A percentile compares a stretch with the other conserved stretches of the same genome.
These are phyloP conservation scores for Archocentrus centrarchus DNA, from an alignment of 2,113 vertebrate species.

Conservation along the genomic window DNA sequence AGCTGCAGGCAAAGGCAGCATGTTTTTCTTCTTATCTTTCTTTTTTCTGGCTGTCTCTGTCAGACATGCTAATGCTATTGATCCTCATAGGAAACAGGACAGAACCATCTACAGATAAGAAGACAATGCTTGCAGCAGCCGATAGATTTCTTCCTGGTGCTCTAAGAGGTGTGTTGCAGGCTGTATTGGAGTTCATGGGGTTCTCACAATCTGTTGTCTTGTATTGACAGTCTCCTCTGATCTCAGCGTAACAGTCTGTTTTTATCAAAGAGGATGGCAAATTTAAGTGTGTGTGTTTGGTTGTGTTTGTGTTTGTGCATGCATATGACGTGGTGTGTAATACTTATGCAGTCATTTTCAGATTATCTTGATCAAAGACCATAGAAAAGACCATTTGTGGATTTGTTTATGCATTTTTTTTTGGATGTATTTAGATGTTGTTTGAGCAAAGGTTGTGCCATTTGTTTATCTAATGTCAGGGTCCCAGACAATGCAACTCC, in stretches of 20 bases:
- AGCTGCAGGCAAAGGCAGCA: not conserved
- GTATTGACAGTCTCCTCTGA: slow-evolving; percentile 63
- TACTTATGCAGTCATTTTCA: not conserved
- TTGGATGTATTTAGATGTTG: not conserved
- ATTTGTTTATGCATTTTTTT: not conserved
- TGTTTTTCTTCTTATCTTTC: slow-evolving; percentile 12
- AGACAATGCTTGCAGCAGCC: slow-evolving; percentile 70
- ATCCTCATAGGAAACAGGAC: slow-evolving; percentile 61
- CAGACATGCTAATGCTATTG: slow-evolving; percentile 70
- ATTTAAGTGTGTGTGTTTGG: slow-evolving; percentile 14
- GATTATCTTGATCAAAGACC: not conserved
- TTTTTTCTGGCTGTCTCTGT: slow-evolving; percentile 16
- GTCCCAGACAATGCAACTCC: slow-evolving; percentile 59
- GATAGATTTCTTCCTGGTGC: slow-evolving; percentile 74
- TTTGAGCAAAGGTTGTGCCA: slow-evolving; percentile 42
- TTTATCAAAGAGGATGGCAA: slow-evolving; percentile 48
- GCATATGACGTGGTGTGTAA: not conserved
- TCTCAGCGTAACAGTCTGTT: slow-evolving; percentile 50
- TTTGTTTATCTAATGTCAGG: slow-evolving; percentile 66
- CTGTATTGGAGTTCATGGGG: slow-evolving; percentile 69
- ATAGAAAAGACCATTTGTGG: not conserved
- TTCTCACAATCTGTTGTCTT: slow-evolving; percentile 74
- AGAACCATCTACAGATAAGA: slow-evolving; percentile 58
- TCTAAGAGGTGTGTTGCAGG: slow-evolving; percentile 63
- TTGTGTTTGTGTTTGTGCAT: slow-evolving; percentile 18